Conservation (phyloP, 2,797 vertebrate species). For the Sebastes wilsoni region DNA sequence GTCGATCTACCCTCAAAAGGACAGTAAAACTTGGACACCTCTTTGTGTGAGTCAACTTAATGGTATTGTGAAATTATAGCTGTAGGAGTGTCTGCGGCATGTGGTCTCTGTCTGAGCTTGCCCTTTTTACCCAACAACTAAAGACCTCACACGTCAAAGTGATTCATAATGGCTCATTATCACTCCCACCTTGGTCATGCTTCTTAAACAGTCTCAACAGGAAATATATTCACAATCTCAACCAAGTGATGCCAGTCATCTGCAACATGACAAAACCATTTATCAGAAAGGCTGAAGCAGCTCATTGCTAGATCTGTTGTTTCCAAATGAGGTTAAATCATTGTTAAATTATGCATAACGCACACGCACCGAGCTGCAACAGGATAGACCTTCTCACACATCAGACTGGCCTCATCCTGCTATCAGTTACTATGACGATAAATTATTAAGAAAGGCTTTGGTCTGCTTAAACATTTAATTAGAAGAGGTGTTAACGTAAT, state of each 20-base stretch:
- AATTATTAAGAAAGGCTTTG: slow-evolving; percentile 63
- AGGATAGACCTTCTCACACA: slow-evolving; percentile 59
- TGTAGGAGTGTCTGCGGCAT: neutral
- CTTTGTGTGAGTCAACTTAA: neutral
- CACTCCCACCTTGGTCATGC: too few relatives aligned
- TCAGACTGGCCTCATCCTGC: slow-evolving; percentile 29
- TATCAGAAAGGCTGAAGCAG: neutral
- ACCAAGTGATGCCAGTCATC: neutral
- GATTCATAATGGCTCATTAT: neutral
- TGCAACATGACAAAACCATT: neutral
- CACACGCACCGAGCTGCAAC: slow-evolving; percentile 44
- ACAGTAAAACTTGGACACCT: neutral
- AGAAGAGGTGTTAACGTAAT: neutral
- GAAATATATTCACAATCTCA: neutral
- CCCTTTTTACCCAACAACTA: neutral
- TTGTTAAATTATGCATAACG: slow-evolving; percentile 60
- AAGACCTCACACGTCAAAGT: neutral
- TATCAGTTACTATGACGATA: slow-evolving; percentile 59
- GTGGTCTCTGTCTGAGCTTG: slow-evolving; percentile 7
- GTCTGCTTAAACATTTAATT: slow-evolving; percentile 55
- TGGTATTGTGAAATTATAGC: neutral
- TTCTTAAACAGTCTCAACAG: neutral
- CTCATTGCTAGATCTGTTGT: neutral
- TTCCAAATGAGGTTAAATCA: slow-evolving; percentile 39
- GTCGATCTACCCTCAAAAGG: neutral